Evolutionary conservation across 2,888 invertebrate species (phyloP), one percentile per base, ranked within the genome.

Genomic region (Digitonthophagus gazella): DNA sequence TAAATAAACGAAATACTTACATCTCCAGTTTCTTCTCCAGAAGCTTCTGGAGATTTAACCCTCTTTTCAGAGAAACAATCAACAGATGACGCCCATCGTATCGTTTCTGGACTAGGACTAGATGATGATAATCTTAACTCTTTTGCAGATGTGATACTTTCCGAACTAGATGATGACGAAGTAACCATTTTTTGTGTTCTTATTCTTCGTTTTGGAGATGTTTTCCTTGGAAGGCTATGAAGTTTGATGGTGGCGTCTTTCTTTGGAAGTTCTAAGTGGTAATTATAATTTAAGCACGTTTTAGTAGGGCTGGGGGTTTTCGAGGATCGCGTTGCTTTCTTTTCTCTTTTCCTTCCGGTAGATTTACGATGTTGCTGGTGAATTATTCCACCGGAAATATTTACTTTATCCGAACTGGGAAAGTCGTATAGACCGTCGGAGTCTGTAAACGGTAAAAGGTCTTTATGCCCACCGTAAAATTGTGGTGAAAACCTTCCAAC

Each of bases 371-470:
- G 86, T 76, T 87, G 86, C 65, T 83, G 86, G 66, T 83, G 86
- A 65, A 80, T n/a, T n/a, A n/a, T 82, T 5, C 83, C 81, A 3
- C 83, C 82, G 15, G 76, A 77, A 54, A 80, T 75, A 75, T 82
- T 83, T 72, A 85, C 85, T 75, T 85, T 88, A 79, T 92, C 92
- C 3, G 91, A 91, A 79, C 91, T 92, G 2, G 92, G 91, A 78
- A 91, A 92, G 80, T 93, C 92, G 79, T 92, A 92, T 16, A 92
- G 82, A 2, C 92, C 92, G 79, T 93, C 93, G 0, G 92, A 92
- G 81, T 93, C 93, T 11, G 92, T 92, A 77, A 91, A 90, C 14
- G 91, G 91, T 70, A 91, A 80, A 68, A 84, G 78, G 76, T 86
- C 85, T 76, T 86, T 86, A 76, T 89, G 86, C 72, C 88, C 86